Conservation (phyloP, 2,888 invertebrate species). For the Pseudococcus viburni region DNA sequence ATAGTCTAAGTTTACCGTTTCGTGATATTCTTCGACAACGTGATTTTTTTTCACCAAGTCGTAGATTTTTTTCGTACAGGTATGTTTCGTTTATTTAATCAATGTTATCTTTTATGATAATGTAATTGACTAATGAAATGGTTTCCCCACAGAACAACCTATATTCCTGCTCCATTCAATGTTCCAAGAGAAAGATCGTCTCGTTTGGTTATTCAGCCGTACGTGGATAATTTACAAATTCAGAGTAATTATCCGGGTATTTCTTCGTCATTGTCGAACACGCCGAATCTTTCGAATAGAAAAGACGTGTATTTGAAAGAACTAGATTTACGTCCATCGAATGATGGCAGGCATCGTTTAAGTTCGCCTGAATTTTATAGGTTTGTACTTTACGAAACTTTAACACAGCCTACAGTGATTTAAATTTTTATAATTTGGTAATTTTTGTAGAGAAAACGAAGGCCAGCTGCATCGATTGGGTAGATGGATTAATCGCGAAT, state of each 20-base stretch:
- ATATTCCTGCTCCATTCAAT: conserved; percentile 15
- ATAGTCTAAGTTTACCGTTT: neutral
- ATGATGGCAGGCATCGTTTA: conserved; percentile 81
- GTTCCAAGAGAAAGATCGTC: conserved; percentile 51
- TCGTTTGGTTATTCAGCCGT: conserved; percentile 60
- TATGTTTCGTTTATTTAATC: neutral
- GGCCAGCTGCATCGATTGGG: conserved; percentile 86
- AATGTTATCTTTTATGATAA: neutral
- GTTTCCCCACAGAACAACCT: conserved; percentile 34
- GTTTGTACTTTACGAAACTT: conserved; percentile 71
- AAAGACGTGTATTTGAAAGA: conserved; percentile 44
- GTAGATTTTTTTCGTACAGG: conserved; percentile 61
- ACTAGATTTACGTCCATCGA: conserved; percentile 73
- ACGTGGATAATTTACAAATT: conserved; percentile 62
- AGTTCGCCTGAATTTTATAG: conserved; percentile 83
- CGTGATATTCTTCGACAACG: neutral
- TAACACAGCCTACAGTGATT: neutral
- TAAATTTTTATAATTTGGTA: conserved; percentile 28
- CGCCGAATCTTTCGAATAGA: neutral
- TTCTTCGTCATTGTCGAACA: neutral
- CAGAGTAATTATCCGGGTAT: conserved; percentile 33
- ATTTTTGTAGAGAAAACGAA: conserved; percentile 79
- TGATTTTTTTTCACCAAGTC: conserved; percentile 40
- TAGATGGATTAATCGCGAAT: conserved; percentile 91
- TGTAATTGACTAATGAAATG: neutral